phyloP scores from a whole-genome alignment of 2,113 vertebrate species.

The Nesoenas mayeri region DNA sequence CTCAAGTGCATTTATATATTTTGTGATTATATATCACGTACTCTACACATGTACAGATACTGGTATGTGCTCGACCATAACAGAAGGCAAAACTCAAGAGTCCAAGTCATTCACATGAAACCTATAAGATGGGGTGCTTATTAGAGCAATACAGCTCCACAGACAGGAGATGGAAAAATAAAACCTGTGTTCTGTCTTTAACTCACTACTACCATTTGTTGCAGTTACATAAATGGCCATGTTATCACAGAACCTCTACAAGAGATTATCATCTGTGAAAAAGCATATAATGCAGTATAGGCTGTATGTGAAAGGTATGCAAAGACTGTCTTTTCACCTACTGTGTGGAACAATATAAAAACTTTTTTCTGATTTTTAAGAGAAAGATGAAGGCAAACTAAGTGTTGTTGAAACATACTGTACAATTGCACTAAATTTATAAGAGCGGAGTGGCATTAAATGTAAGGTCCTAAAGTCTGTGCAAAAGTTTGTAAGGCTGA shows the following conservation, averaged over 20 bases:
- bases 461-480: conserved; percentile 6
- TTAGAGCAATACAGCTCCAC: background rate
- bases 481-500: background rate
- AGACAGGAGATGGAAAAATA: background rate
- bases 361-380: background rate
- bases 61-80: conserved; percentile 66
- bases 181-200: background rate
- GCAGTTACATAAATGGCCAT: background rate
- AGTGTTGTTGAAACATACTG: background rate
- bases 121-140: background rate
- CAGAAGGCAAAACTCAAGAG: conserved; percentile 59
- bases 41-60: conserved; percentile 3
- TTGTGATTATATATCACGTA: background rate
- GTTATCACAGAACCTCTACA: background rate
- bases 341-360: background rate
- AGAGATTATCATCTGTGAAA: background rate
- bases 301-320: conserved; percentile 33
- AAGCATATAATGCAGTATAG: background rate
- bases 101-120: background rate
- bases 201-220: background rate
- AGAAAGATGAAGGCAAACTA: conserved; percentile 35
- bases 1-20: conserved; percentile 7
- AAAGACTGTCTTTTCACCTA: conserved; percentile 4
- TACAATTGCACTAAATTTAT: conserved; percentile 37
- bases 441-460: conserved; percentile 37